These are phyloP conservation scores for Passer domesticus DNA, from an alignment of 2,113 vertebrate genomes.

Conservation along the genomic window DNA sequence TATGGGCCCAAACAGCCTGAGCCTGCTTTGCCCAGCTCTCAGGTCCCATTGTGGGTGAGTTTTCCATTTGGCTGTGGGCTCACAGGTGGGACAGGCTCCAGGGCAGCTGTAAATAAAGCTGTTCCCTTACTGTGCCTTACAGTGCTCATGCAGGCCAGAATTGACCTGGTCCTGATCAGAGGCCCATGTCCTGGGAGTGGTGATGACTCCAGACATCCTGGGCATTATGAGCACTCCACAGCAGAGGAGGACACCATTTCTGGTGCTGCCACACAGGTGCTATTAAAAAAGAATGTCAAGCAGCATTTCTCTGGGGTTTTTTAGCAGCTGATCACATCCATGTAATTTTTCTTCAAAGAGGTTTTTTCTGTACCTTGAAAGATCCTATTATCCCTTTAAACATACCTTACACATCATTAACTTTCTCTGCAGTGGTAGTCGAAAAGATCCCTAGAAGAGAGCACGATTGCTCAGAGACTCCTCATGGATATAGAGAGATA, in stretches of 20 bases:
- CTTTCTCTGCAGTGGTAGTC: not conserved
- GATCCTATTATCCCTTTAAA: not conserved
- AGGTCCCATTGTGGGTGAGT: not conserved
- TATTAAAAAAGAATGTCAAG: not conserved
- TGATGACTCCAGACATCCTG: not conserved
- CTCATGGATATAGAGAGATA: not conserved
- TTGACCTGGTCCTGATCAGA: not conserved
- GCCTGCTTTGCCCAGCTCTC: not conserved
- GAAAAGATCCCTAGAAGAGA: not conserved
- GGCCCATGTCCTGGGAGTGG: not conserved
- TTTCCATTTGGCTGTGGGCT: not conserved
- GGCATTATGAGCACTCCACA: not conserved
- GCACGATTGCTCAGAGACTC: not conserved
- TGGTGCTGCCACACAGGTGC: not conserved
- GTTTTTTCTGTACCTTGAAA: not conserved
- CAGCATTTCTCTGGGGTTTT: not conserved
- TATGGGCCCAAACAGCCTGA: not conserved
- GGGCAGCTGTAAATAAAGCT: not conserved
- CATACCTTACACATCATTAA: not conserved
- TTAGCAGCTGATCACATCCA: not conserved
- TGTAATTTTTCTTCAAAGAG: not conserved
- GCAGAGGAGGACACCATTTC: not conserved
- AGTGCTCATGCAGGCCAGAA: not conserved
- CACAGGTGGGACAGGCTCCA: not conserved
- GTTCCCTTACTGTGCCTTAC: not conserved